Conservation (phyloP, 2,888 invertebrate genomes). For the Rhagonycha lutea region DNA sequence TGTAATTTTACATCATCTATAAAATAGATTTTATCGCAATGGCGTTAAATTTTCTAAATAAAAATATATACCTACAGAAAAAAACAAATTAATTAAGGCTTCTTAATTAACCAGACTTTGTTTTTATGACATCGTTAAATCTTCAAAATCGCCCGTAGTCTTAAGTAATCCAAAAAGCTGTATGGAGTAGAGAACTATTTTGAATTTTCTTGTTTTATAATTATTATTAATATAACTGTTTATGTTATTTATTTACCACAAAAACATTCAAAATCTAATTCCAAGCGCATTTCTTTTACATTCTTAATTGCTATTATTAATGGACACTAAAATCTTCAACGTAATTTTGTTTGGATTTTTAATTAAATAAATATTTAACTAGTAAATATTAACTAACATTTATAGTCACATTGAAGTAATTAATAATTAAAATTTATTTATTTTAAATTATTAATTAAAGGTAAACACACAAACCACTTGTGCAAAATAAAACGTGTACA, state of each 20-base stretch:
- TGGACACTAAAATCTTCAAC: not conserved
- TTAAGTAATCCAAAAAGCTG: not conserved
- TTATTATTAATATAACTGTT: not conserved
- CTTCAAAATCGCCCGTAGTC: not conserved
- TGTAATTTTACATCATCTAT: not conserved
- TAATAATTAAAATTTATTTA: not conserved
- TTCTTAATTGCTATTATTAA: not conserved
- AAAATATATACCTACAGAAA: not conserved
- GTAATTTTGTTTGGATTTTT: not conserved
- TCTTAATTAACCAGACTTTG: not conserved
- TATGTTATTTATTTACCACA: not conserved
- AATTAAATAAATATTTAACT: not conserved
- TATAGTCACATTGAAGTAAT: not conserved
- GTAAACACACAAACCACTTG: not conserved
- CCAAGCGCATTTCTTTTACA: not conserved
- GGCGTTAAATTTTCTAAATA: not conserved
- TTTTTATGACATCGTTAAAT: not conserved
- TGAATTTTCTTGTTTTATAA: not conserved
- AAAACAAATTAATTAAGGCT: not conserved
- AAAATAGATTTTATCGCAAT: not conserved
- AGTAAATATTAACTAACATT: not conserved
- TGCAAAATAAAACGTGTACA: too few species aligned
- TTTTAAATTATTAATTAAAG: too few species aligned
- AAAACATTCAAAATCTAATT: not conserved
- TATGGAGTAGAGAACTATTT: not conserved